Conservation (phyloP, 2,888 invertebrate genomes). For the Orchesella flavescens region DNA sequence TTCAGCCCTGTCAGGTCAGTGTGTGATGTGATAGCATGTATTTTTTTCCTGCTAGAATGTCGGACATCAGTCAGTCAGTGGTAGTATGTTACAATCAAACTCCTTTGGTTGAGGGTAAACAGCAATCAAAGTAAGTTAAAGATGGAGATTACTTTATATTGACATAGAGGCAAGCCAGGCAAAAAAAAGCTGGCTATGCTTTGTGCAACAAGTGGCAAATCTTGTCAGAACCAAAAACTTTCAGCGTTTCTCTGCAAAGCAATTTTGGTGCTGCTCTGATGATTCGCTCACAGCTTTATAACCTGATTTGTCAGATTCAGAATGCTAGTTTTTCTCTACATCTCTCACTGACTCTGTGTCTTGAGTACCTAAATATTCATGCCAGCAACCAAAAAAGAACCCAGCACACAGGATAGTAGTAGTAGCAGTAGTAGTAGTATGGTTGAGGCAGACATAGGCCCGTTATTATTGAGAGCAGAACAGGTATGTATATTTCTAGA, state of each 20-base stretch:
- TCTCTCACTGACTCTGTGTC: too few relatives aligned
- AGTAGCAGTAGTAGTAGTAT: too few relatives aligned
- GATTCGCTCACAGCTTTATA: slow-evolving; percentile 43
- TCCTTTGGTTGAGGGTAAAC: background rate
- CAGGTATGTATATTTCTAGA: slow-evolving; percentile 33
- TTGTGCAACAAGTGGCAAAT: slow-evolving; percentile 21
- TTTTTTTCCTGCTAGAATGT: slow-evolving; percentile 27
- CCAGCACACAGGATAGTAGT: slow-evolving; percentile 29
- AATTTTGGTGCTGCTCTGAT: slow-evolving; percentile 1
- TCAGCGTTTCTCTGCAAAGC: slow-evolving; percentile 26
- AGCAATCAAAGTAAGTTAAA: background rate
- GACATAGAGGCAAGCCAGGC: background rate
- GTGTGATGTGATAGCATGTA: slow-evolving; percentile 41
- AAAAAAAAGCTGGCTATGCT: background rate
- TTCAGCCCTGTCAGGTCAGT: slow-evolving; percentile 36
- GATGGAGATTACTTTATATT: background rate
- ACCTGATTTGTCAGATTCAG: slow-evolving; percentile 59
- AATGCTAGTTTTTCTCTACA: slow-evolving; percentile 2
- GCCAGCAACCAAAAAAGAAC: slow-evolving; percentile 15
- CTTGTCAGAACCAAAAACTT: slow-evolving; percentile 40
- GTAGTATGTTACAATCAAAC: too few relatives aligned
- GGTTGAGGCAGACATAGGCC: slow-evolving; percentile 42
- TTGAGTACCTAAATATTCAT: slow-evolving; percentile 4
- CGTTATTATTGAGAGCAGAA: slow-evolving; percentile 57
- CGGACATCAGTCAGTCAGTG: background rate